These are phyloP conservation scores for Trichonephila clavata DNA, from an alignment of 1,140 invertebrate species.

Conservation along the genomic window DNA sequence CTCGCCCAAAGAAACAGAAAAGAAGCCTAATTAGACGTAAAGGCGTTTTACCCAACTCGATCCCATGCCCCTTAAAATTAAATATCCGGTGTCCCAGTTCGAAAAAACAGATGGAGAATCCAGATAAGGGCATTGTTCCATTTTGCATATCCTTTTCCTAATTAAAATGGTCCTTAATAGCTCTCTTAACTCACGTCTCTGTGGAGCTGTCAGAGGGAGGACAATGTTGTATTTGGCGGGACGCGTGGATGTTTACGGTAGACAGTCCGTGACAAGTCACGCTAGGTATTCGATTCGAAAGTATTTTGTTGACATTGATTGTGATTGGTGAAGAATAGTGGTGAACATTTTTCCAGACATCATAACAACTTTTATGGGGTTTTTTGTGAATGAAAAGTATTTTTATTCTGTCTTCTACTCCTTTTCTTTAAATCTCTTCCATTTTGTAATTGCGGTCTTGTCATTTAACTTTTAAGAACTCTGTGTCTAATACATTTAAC, in stretches of 20 bases:
- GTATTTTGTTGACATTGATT: constrained; percentile 45
- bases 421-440: too few species aligned
- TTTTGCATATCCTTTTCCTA: constrained; percentile 52
- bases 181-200: constrained; percentile 28
- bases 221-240: not conserved
- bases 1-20: not conserved
- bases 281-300: constrained; percentile 2
- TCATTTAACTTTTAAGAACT: too few species aligned
- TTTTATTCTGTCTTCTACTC: too few species aligned
- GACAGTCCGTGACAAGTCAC: constrained; percentile 16
- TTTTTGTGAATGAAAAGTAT: too few species aligned
- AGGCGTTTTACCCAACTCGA: not conserved
- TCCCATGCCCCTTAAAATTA: constrained; percentile 37
- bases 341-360: not conserved
- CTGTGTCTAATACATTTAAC: too few species aligned
- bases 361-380: too few species aligned
- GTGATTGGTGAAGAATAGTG: not conserved
- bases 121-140: constrained; percentile 38
- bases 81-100: constrained; percentile 42
- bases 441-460: too few species aligned
- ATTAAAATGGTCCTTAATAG: not conserved
- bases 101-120: not conserved
- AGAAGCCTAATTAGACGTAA: not conserved
- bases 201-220: constrained; percentile 30
- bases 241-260: not conserved